Conservation (phyloP, 2,797 vertebrate species). For the Thamnophis elegans region DNA sequence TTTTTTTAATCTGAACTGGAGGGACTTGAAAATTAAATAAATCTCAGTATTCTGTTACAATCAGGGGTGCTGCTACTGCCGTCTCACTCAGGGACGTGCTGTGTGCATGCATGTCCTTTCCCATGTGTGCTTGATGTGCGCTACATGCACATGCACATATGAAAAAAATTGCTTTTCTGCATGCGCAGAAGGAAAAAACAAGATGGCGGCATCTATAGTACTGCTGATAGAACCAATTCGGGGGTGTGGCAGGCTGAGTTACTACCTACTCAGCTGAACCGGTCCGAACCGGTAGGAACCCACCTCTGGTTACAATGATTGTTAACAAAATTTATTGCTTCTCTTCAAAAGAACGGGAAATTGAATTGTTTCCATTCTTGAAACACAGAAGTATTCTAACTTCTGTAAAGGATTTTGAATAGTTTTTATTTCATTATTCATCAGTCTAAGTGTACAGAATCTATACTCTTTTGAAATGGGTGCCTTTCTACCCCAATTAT, state of each 20-base stretch:
- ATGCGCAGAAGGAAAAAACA: no score
- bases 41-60: neutral
- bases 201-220: no score
- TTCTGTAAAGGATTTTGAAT: neutral
- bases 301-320: neutral
- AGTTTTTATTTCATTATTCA: neutral
- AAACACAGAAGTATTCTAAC: neutral
- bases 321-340: constrained; percentile 1
- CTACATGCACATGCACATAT: no score
- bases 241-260: no score
- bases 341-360: neutral
- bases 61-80: neutral
- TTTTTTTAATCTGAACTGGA: neutral
- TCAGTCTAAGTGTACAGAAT: neutral
- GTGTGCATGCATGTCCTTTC: no score
- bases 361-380: neutral
- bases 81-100: no score
- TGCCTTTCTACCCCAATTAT: neutral
- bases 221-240: no score
- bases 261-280: no score
- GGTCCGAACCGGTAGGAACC: no score
- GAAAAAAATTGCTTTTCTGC: no score
- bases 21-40: neutral
- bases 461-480: neutral
- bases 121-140: no score